phyloP scores from a whole-genome alignment of 2,113 vertebrate species.

The Hassar affinis region DNA sequence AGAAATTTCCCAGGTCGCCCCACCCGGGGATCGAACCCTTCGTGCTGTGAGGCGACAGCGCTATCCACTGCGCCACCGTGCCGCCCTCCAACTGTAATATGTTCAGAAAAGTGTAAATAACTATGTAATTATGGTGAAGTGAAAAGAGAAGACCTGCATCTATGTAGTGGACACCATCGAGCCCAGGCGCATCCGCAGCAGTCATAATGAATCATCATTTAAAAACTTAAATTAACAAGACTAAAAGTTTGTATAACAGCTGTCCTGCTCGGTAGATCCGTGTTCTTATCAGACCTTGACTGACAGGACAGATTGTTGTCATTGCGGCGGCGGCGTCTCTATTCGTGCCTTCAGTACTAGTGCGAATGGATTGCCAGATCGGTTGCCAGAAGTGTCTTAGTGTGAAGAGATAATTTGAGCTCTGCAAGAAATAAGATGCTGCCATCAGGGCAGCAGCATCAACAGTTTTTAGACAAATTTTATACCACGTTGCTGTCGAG shows the following conservation, averaged over 20 bases:
- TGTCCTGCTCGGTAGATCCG: not conserved
- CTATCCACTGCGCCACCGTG: no score
- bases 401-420: conserved; percentile 7
- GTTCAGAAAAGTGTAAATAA: not conserved
- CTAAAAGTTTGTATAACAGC: conserved; percentile 9
- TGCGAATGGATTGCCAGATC: not conserved
- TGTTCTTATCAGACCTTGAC: not conserved
- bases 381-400: conserved; percentile 11
- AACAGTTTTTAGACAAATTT: not conserved
- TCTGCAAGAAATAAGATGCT: not conserved
- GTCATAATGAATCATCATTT: not conserved
- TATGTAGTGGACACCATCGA: not conserved
- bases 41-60: no score
- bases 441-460: not conserved
- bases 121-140: not conserved
- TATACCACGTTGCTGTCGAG: not conserved
- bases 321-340: not conserved
- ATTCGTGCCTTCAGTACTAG: not conserved
- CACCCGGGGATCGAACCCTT: no score
- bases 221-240: conserved; percentile 12
- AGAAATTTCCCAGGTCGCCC: no score
- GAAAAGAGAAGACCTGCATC: not conserved
- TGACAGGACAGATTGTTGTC: conserved; percentile 30
- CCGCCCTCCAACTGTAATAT: not conserved
- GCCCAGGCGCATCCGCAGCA: no score